These are phyloP conservation scores for Brachynemurus nebulosus DNA, from an alignment of 2,888 invertebrate genomes.

Conservation along the genomic window DNA sequence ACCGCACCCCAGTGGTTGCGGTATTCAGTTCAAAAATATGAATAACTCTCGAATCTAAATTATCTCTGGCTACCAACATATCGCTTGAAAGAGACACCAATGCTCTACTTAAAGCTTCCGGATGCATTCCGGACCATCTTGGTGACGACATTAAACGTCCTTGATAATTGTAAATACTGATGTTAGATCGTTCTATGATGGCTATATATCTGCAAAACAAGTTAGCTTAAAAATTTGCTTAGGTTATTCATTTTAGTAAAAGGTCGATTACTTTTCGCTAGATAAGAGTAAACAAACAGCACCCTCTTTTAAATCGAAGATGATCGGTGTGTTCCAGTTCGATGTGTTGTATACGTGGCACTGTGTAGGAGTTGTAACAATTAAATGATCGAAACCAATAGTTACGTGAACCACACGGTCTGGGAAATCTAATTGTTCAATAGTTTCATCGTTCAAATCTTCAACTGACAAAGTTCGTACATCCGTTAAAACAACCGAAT, in stretches of 20 bases:
- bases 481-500: conserved; percentile 59
- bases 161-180: conserved; percentile 86
- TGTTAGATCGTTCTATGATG: conserved; percentile 67
- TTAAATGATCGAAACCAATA: conserved; percentile 72
- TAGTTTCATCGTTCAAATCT: conserved; percentile 70
- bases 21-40: conserved; percentile 74
- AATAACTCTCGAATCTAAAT: conserved; percentile 65
- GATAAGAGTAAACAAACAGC: conserved; percentile 68
- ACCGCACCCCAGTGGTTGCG: conserved; percentile 37
- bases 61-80: conserved; percentile 73
- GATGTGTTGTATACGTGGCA: conserved; percentile 85
- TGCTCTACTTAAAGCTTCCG: conserved; percentile 62
- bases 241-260: no score
- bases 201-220: conserved; percentile 70
- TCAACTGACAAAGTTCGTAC: conserved; percentile 67
- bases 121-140: conserved; percentile 69
- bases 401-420: conserved; percentile 83
- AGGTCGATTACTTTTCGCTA: conserved; percentile 55
- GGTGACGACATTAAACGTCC: conserved; percentile 77
- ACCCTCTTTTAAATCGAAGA: conserved; percentile 83
- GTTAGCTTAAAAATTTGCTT: conserved; percentile 7
- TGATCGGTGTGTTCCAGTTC: conserved; percentile 93
- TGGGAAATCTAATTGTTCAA: conserved; percentile 81
- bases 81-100: conserved; percentile 77
- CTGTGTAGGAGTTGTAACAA: conserved; percentile 84